phyloP scores from a whole-genome alignment of 92 coral and sea anemone genomes.

The Actinernus sp. region DNA sequence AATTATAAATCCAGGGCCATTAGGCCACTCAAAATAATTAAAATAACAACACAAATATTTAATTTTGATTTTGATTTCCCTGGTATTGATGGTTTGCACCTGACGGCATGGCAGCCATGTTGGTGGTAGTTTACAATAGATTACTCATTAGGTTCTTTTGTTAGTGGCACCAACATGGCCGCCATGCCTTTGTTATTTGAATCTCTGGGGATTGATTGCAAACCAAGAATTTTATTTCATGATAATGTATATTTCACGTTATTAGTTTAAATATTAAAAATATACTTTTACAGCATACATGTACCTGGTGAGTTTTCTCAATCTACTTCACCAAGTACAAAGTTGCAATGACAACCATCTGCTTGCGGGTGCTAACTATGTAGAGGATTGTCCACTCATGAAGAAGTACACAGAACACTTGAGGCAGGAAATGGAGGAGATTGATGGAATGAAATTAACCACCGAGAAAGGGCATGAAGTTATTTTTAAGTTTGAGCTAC shows the following conservation, averaged over 20 bases:
- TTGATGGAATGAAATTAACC: slow-evolving; percentile 20
- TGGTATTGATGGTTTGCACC: too few relatives aligned
- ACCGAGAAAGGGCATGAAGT: slow-evolving; percentile 39
- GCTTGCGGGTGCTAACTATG: slow-evolving; percentile 50
- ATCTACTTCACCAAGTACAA: slow-evolving; percentile 38
- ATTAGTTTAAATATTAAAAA: too few relatives aligned
- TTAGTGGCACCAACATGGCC: too few relatives aligned
- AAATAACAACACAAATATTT: background rate
- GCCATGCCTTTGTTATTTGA: too few relatives aligned
- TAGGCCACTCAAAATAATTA: too few relatives aligned
- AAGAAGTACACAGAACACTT: slow-evolving; percentile 37
- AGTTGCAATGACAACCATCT: slow-evolving; percentile 69
- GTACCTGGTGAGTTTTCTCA: slow-evolving; percentile 60
- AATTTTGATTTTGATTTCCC: too few relatives aligned
- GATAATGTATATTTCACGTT: background rate
- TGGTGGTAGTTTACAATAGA: too few relatives aligned
- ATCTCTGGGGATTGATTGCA: too few relatives aligned
- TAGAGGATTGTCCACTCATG: slow-evolving; percentile 44
- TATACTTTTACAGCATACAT: slow-evolving; percentile 9
- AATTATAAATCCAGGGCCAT: too few relatives aligned
- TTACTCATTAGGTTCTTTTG: too few relatives aligned
- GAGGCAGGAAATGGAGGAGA: slow-evolving; percentile 56
- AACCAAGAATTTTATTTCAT: too few relatives aligned
- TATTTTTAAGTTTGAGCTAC: slow-evolving; percentile 25
- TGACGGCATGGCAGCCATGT: too few relatives aligned